Conservation (phyloP, 2,888 invertebrate genomes). For the Acronicta psi region DNA sequence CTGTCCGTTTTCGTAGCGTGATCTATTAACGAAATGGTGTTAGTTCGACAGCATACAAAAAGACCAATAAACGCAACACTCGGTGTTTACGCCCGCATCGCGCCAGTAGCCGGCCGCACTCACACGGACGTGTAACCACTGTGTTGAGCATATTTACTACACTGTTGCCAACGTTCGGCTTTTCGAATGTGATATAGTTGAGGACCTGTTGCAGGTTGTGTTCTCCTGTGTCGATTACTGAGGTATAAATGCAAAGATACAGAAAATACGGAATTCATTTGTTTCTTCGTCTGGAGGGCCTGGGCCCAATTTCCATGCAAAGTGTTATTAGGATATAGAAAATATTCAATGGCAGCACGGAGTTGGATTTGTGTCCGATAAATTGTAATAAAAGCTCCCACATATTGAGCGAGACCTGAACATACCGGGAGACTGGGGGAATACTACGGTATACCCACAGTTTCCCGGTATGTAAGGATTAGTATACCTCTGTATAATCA, state of each 20-base stretch:
- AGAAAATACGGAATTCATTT: neutral
- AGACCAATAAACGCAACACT: slow-evolving; percentile 28
- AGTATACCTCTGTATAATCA: no score
- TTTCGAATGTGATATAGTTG: neutral
- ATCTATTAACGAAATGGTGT: slow-evolving; percentile 34
- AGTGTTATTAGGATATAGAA: no score
- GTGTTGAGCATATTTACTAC: neutral
- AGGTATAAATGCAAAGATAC: neutral
- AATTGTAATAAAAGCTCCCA: no score
- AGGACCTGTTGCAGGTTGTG: neutral
- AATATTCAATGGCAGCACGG: no score
- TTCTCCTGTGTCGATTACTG: neutral
- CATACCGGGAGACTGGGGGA: no score
- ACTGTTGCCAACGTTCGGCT: neutral
- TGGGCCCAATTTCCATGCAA: no score
- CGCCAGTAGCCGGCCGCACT: slow-evolving; percentile 19
- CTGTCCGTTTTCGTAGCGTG: slow-evolving; percentile 28
- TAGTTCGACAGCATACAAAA: slow-evolving; percentile 30
- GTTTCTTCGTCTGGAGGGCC: no score
- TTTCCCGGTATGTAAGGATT: no score
- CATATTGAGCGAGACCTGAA: no score
- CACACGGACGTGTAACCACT: slow-evolving; percentile 40
- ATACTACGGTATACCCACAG: no score
- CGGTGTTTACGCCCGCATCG: slow-evolving; percentile 29
- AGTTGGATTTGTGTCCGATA: no score